A percentile compares a stretch with the other conserved stretches of the same genome.
Conservation (phyloP, 2,888 invertebrate genomes). For the Steinernema hermaphroditum region DNA sequence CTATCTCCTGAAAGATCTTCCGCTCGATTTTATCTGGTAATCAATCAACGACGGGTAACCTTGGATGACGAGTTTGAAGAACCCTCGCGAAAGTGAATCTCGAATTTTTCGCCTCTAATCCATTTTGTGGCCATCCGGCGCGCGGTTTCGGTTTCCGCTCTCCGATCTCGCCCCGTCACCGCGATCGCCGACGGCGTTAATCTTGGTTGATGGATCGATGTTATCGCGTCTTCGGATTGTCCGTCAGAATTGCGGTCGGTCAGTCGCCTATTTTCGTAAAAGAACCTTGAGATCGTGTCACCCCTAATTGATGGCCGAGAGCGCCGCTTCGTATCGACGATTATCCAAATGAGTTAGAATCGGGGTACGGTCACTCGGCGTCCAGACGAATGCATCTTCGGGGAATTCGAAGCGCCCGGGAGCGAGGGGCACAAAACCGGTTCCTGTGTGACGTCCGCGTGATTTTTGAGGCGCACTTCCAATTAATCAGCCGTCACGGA, state of each 20-base stretch:
- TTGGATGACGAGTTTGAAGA: constrained; percentile 5
- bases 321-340: not conserved
- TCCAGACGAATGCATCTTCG: not conserved
- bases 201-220: constrained; percentile 22
- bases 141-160: not conserved
- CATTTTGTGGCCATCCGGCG: not conserved
- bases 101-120: not conserved
- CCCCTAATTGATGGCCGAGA: constrained; percentile 27
- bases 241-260: constrained; percentile 25
- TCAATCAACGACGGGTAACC: constrained; percentile 24
- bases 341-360: not conserved
- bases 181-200: not conserved
- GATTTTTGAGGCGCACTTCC: constrained; percentile 1
- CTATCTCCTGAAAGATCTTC: not conserved
- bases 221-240: not conserved
- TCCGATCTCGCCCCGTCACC: not conserved
- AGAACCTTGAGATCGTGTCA: constrained; percentile 28
- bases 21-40: constrained; percentile 4
- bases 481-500: constrained; percentile 28
- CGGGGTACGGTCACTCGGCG: not conserved
- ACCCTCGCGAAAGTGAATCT: not conserved
- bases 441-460: constrained; percentile 17
- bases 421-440: not conserved
- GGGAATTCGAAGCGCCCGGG: not conserved
- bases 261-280: constrained; percentile 9